Conservation (phyloP, 2,797 vertebrate species). For the Morus bassanus region DNA sequence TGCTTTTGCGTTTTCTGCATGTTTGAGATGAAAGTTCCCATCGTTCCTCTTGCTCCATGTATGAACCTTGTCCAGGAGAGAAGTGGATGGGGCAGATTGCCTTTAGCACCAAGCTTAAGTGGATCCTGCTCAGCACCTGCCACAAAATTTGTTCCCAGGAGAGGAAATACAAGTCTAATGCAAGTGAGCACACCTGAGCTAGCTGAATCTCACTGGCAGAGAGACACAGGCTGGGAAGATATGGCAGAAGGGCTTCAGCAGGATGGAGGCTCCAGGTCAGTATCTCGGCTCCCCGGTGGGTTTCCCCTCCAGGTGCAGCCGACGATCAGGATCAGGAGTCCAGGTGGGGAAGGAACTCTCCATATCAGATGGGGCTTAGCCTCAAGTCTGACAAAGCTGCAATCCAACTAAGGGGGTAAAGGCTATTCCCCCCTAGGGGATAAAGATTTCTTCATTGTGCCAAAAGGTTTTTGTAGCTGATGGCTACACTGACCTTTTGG, state of each 20-base stretch:
- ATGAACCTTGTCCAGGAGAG: neutral
- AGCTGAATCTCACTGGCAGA: neutral
- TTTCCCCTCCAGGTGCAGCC: neutral
- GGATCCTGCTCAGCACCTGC: neutral
- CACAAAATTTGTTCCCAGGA: neutral
- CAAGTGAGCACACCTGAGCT: neutral
- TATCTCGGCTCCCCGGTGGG: fast-evolving
- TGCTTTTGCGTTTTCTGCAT: neutral
- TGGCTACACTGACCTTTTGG: fast-evolving
- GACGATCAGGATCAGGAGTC: fast-evolving
- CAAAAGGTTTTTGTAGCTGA: neutral
- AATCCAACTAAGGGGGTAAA: neutral
- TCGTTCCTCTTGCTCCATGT: neutral
- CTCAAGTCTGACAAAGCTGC: neutral
- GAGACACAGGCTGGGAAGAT: neutral
- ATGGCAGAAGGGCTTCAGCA: neutral
- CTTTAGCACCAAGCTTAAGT: neutral
- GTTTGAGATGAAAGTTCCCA: neutral
- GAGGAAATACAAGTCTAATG: neutral
- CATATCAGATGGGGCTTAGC: neutral
- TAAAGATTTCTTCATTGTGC: neutral
- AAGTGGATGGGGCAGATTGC: neutral
- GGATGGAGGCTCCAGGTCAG: neutral
- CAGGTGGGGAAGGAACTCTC: neutral
- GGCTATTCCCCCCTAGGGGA: neutral